Evolutionary conservation across 2,797 vertebrate species (phyloP).

Genomic region (Anabas testudineus): DNA sequence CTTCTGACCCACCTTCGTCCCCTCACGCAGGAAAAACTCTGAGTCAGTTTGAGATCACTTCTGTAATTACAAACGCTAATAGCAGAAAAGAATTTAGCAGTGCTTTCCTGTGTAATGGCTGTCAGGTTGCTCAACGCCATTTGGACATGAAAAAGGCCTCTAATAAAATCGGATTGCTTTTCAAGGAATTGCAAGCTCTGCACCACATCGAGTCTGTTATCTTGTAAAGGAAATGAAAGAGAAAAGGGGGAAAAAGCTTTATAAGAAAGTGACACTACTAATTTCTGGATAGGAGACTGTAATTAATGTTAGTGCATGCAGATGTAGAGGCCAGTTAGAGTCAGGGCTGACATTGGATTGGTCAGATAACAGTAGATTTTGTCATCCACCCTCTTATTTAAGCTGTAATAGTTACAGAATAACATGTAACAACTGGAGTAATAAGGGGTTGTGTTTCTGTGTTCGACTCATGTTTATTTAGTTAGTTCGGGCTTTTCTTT

Average conservation of each 20-base stretch:
- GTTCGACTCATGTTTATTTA: no score
- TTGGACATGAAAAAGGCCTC: slow-evolving; percentile 27
- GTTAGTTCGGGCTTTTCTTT: no score
- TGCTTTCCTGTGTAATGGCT: slow-evolving; percentile 50
- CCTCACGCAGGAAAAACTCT: slow-evolving; percentile 28
- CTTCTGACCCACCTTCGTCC: slow-evolving; percentile 15
- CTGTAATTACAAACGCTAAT: slow-evolving; percentile 67
- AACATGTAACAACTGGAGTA: no score
- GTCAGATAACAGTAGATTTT: neutral
- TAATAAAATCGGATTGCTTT: slow-evolving; percentile 58
- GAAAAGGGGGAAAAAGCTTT: slow-evolving; percentile 36
- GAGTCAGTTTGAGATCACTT: slow-evolving; percentile 59
- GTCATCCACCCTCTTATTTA: slow-evolving; percentile 18
- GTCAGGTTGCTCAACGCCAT: slow-evolving; percentile 46
- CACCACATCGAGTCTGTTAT: slow-evolving; percentile 46
- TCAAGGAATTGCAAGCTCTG: slow-evolving; percentile 31
- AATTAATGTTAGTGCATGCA: slow-evolving; percentile 52
- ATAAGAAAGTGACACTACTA: slow-evolving; percentile 44
- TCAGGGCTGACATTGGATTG: neutral
- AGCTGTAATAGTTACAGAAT: neutral
- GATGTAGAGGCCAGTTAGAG: slow-evolving; percentile 39
- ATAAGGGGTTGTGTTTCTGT: no score
- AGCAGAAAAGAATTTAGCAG: slow-evolving; percentile 53
- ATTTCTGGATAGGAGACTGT: slow-evolving; percentile 54
- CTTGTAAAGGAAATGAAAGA: slow-evolving; percentile 54